These are phyloP conservation scores for Poeciliopsis occidentalis DNA, from an alignment of 2,113 vertebrate species.

Conservation along the genomic window DNA sequence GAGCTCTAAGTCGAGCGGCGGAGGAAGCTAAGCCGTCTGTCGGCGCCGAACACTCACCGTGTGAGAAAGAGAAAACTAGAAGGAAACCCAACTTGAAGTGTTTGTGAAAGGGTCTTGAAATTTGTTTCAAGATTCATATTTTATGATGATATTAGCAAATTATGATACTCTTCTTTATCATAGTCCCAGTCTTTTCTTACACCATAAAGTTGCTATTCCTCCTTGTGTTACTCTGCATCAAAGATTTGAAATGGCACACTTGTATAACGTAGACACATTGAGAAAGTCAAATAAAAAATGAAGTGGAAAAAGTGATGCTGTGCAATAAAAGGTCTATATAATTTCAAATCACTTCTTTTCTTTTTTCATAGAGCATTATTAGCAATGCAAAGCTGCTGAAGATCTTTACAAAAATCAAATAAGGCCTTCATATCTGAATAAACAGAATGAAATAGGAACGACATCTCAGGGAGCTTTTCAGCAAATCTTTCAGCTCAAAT, in stretches of 20 bases:
- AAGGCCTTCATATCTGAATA: neutral
- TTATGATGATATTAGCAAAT: neutral
- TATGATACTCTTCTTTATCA: neutral
- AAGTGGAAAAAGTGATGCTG: neutral
- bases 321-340: neutral
- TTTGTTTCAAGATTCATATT: neutral
- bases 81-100: neutral
- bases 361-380: neutral
- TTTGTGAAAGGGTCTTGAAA: neutral
- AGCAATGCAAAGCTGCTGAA: conserved; percentile 1
- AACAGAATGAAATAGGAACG: neutral
- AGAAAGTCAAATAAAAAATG: neutral
- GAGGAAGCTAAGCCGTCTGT: neutral
- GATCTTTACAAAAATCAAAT: neutral
- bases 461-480: neutral
- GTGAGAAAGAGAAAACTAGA: neutral
- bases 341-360: neutral
- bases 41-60: conserved; percentile 49
- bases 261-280: neutral
- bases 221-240: too few species aligned
- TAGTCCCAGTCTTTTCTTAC: neutral
- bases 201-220: too few species aligned
- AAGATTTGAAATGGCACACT: too few species aligned
- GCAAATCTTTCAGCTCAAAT: neutral
- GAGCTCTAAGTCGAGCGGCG: neutral